Conservation (phyloP, 2,113 vertebrate genomes). For the Alces alces region DNA sequence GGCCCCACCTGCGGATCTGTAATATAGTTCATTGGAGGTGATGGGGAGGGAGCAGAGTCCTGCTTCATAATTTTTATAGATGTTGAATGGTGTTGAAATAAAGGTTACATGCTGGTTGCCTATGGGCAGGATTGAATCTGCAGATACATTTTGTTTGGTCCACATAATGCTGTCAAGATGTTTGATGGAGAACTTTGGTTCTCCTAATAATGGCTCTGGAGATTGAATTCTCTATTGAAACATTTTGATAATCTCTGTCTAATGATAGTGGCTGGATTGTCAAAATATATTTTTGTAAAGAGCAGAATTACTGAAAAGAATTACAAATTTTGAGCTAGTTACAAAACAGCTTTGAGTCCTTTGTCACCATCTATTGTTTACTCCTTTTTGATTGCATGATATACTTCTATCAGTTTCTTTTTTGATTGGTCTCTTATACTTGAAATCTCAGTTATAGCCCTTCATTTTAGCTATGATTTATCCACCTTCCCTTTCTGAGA, state of each 20-base stretch:
- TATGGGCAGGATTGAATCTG: not conserved
- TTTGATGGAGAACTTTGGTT: not conserved
- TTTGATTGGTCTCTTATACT: not conserved
- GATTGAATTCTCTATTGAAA: not conserved
- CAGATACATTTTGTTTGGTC: not conserved
- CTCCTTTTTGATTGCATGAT: not conserved
- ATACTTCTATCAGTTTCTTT: not conserved
- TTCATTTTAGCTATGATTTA: not conserved
- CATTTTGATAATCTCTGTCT: not conserved
- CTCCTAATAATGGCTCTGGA: not conserved
- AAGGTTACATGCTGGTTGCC: not conserved
- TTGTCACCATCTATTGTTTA: not conserved
- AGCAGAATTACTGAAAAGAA: not conserved
- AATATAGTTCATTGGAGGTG: not conserved
- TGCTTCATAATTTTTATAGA: not conserved
- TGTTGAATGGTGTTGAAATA: not conserved
- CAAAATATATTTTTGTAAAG: not conserved
- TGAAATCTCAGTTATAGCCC: not conserved
- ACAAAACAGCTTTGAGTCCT: not conserved
- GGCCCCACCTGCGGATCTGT: not conserved
- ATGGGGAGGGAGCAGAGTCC: not conserved
- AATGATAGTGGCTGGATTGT: not conserved
- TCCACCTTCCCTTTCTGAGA: not conserved
- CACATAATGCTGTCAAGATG: not conserved
- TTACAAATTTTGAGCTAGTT: not conserved